Percentiles rank a stretch among this genome's conserved stretches.
phyloP scores from a whole-genome alignment of 2,888 invertebrate genomes.

The Campaea margaritaria region DNA sequence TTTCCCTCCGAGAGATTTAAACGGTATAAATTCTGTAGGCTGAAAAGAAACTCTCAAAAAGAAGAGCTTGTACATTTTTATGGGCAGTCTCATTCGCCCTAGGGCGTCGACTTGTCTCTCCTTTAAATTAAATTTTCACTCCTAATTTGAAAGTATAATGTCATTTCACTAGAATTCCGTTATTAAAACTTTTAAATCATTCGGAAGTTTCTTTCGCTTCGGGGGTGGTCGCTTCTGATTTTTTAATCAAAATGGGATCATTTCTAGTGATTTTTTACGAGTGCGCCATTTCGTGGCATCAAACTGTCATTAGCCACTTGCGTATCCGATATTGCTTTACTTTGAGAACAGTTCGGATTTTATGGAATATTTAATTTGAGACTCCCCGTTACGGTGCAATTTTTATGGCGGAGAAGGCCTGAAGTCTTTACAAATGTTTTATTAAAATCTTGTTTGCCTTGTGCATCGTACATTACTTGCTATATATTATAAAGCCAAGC shows the following conservation, averaged over 20 bases:
- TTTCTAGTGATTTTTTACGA: slow-evolving; percentile 85
- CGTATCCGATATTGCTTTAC: slow-evolving; percentile 83
- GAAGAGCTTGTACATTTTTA: slow-evolving; percentile 84
- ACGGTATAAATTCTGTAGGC: slow-evolving; percentile 79
- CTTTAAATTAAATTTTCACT: slow-evolving; percentile 87
- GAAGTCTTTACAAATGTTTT: slow-evolving; percentile 27
- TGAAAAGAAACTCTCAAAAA: slow-evolving; percentile 83
- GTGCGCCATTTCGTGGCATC: slow-evolving; percentile 77
- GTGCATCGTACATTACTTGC: not conserved
- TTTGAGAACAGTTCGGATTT: slow-evolving; percentile 75
- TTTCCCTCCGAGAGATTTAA: slow-evolving; percentile 83
- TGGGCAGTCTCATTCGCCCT: slow-evolving; percentile 81
- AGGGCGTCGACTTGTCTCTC: slow-evolving; percentile 81
- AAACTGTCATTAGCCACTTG: slow-evolving; percentile 83
- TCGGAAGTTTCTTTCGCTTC: slow-evolving; percentile 71
- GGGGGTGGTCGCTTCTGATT: slow-evolving; percentile 79
- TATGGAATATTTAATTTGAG: slow-evolving; percentile 75
- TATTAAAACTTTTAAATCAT: slow-evolving; percentile 86
- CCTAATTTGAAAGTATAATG: slow-evolving; percentile 87
- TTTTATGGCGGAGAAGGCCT: slow-evolving; percentile 44
- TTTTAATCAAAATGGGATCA: slow-evolving; percentile 85
- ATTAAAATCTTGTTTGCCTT: slow-evolving; percentile 16
- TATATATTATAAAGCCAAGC: not conserved
- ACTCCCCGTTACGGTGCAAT: slow-evolving; percentile 55
- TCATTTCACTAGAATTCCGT: slow-evolving; percentile 85